These are phyloP conservation scores for Hippocampus barbouri DNA, from an alignment of 2,113 vertebrate species.

Conservation along the genomic window DNA sequence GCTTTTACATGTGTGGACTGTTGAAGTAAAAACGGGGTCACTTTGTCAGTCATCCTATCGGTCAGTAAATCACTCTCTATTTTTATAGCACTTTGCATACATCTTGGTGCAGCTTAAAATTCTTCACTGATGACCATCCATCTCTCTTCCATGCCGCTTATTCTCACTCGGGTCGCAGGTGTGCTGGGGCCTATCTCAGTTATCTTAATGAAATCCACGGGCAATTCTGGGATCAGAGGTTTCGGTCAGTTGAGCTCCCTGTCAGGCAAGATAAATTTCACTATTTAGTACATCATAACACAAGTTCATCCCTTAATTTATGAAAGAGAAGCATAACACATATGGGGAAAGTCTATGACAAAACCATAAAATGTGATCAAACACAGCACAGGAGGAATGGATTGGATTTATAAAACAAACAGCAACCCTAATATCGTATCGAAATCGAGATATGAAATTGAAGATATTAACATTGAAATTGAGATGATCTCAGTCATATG, in stretches of 20 bases:
- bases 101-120: constrained; percentile 2
- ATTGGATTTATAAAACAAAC: too few species aligned
- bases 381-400: too few species aligned
- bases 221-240: background rate
- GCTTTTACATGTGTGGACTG: constrained; percentile 14
- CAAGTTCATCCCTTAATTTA: too few species aligned
- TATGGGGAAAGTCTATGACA: too few species aligned
- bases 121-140: background rate
- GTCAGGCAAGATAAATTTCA: too few species aligned
- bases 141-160: background rate
- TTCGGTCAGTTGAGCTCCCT: background rate
- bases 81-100: constrained; percentile 9
- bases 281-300: too few species aligned
- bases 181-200: background rate
- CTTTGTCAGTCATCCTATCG: constrained; percentile 4
- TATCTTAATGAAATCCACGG: background rate
- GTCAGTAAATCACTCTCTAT: background rate
- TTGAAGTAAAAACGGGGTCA: constrained; percentile 24
- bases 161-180: background rate
- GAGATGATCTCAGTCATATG: too few species aligned
- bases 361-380: too few species aligned
- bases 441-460: too few species aligned
- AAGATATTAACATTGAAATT: too few species aligned
- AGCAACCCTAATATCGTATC: too few species aligned
- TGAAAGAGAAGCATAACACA: too few species aligned